Conservation (phyloP, 1,140 invertebrate genomes). For the Oncopodura yosiiana region DNA sequence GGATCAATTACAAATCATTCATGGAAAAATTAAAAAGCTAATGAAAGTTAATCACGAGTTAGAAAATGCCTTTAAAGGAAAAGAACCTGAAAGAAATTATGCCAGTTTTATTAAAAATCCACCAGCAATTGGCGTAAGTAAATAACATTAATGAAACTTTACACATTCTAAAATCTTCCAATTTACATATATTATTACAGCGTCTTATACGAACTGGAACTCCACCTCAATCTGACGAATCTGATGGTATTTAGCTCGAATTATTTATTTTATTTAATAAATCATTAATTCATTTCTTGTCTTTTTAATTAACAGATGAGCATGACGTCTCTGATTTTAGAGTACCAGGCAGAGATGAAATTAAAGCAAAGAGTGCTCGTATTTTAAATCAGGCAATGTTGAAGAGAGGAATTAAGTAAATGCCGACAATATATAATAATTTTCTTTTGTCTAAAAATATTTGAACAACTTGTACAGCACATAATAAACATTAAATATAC, state of each 20-base stretch:
- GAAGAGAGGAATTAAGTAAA: not conserved
- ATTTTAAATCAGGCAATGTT: slow-evolving; percentile 1
- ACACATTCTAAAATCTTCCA: no score
- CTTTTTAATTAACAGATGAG: not conserved
- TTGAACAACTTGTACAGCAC: no score
- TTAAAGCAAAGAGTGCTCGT: not conserved
- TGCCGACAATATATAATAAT: no score
- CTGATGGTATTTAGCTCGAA: not conserved
- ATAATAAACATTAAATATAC: no score
- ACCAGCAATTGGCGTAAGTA: no score
- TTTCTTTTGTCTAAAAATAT: no score
- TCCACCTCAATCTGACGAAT: not conserved
- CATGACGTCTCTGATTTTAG: slow-evolving; percentile 1
- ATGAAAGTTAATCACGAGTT: not conserved
- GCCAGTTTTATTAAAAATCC: not conserved
- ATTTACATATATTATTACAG: no score
- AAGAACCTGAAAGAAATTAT: slow-evolving; percentile 4
- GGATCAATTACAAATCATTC: not conserved
- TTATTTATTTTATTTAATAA: not conserved
- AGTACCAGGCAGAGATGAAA: not conserved
- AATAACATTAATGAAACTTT: no score
- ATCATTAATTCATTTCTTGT: not conserved
- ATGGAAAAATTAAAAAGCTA: not conserved
- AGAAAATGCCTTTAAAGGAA: not conserved
- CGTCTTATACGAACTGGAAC: not conserved